Evolutionary conservation across 2,888 invertebrate species (phyloP).

Genomic region (Meganola albula): DNA sequence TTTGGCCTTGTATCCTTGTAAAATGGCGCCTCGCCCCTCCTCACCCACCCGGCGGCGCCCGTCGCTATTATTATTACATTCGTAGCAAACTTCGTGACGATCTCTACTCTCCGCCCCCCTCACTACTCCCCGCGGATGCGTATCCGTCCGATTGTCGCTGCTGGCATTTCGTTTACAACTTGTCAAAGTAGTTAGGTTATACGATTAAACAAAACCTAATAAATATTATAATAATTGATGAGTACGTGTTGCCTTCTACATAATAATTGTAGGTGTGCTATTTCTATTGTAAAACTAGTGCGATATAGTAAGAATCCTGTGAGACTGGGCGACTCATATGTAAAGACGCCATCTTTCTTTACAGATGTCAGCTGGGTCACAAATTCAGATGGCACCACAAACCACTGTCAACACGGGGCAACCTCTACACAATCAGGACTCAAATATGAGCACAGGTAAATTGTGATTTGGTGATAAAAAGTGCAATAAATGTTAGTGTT

Average conservation of each 20-base stretch:
- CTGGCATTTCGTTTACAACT: constrained; percentile 71
- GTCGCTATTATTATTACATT: constrained; percentile 73
- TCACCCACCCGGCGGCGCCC: too few relatives aligned
- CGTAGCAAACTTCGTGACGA: constrained; percentile 76
- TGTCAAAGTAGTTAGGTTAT: constrained; percentile 77
- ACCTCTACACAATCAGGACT: constrained; percentile 95
- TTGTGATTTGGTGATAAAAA: constrained; percentile 64
- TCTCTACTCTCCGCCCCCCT: constrained; percentile 61
- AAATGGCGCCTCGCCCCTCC: constrained; percentile 75
- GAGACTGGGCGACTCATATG: constrained; percentile 71
- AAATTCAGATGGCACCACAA: constrained; percentile 98
- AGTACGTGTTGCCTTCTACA: constrained; percentile 36
- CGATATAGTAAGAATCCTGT: constrained; percentile 38
- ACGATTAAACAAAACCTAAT: constrained; percentile 43
- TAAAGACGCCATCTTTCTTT: constrained; percentile 80
- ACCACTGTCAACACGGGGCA: constrained; percentile 89
- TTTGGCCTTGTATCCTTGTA: constrained; percentile 75
- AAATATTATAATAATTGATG: constrained; percentile 47
- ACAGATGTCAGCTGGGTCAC: constrained; percentile 97
- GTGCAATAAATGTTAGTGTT: constrained; percentile 58
- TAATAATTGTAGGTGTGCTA: constrained; percentile 51
- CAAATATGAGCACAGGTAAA: constrained; percentile 97
- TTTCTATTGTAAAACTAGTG: constrained; percentile 32
- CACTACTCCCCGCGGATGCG: constrained; percentile 67
- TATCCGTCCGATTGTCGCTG: constrained; percentile 76